Conservation (phyloP, 2,888 invertebrate genomes). For the Zygaena filipendulae region DNA sequence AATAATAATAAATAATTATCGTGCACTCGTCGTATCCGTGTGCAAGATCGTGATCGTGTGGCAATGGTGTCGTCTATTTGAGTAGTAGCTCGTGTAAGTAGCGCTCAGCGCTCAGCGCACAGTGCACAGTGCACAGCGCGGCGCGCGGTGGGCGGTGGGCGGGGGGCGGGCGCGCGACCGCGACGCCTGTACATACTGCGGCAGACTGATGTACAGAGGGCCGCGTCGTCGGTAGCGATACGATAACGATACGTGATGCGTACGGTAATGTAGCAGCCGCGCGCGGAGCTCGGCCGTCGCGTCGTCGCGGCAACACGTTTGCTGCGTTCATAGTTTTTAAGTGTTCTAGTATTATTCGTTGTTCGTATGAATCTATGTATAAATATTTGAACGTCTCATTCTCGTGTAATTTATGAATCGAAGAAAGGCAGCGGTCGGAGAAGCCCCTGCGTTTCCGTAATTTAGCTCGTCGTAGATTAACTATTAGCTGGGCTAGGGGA, state of each 20-base stretch:
- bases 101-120: constrained; percentile 10
- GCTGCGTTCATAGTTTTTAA: constrained; percentile 53
- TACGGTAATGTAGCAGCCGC: constrained; percentile 15
- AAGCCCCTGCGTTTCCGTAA: constrained; percentile 48
- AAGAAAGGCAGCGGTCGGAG: constrained; percentile 45
- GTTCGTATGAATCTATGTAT: constrained; percentile 69
- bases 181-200: constrained; percentile 53
- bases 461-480: constrained; percentile 65
- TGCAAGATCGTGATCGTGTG: constrained; percentile 20
- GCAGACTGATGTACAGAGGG: constrained; percentile 63
- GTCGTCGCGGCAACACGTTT: constrained; percentile 47
- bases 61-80: constrained; percentile 9
- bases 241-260: constrained; percentile 41
- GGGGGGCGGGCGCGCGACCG: constrained; percentile 24
- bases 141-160: constrained; percentile 20
- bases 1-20: too few species aligned
- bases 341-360: constrained; percentile 69
- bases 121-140: too few species aligned
- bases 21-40: constrained; percentile 19
- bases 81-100: constrained; percentile 13
- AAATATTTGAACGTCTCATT: constrained; percentile 68
- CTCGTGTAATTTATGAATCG: constrained; percentile 66
- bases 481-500: constrained; percentile 69
- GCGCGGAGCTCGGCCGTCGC: constrained; percentile 49
- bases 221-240: too few species aligned